Conservation (phyloP, 2,113 vertebrate species). For the Xiphophorus couchianus region DNA sequence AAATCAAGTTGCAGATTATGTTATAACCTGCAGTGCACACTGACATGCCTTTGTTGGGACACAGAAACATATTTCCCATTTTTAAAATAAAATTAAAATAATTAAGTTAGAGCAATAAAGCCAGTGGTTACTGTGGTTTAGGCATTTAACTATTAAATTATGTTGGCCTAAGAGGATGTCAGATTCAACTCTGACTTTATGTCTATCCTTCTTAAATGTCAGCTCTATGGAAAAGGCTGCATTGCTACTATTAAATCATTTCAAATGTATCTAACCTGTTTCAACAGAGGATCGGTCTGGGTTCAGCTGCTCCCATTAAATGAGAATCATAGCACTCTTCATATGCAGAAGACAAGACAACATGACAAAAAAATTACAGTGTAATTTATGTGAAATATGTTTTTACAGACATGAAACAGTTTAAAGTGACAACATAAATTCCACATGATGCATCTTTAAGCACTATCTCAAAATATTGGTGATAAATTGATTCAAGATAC, state of each 20-base stretch:
- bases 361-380: neutral
- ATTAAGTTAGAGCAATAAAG: constrained; percentile 67
- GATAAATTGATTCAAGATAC: neutral
- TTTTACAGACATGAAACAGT: constrained; percentile 4
- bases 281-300: constrained; percentile 14
- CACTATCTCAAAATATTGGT: neutral
- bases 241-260: constrained; percentile 24
- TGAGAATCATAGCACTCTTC: no score
- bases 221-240: constrained; percentile 32
- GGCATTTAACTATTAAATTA: constrained; percentile 61
- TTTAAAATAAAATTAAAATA: constrained; percentile 55
- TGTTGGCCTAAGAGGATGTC: constrained; percentile 23
- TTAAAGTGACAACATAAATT: constrained; percentile 8
- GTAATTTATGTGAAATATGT: neutral
- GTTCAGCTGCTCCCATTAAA: neutral
- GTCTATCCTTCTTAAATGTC: constrained; percentile 33
- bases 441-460: neutral
- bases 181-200: constrained; percentile 35
- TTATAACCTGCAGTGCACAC: constrained; percentile 9
- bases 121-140: constrained; percentile 30
- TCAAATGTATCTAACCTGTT: neutral
- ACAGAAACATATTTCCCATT: constrained; percentile 17
- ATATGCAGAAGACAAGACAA: neutral
- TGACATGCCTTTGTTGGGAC: constrained; percentile 25
- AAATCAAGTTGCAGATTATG: constrained; percentile 28